Percentiles rank a stretch among this genome's conserved stretches.
phyloP scores from a whole-genome alignment of 2,888 invertebrate species.

The Cheilosia soror region DNA sequence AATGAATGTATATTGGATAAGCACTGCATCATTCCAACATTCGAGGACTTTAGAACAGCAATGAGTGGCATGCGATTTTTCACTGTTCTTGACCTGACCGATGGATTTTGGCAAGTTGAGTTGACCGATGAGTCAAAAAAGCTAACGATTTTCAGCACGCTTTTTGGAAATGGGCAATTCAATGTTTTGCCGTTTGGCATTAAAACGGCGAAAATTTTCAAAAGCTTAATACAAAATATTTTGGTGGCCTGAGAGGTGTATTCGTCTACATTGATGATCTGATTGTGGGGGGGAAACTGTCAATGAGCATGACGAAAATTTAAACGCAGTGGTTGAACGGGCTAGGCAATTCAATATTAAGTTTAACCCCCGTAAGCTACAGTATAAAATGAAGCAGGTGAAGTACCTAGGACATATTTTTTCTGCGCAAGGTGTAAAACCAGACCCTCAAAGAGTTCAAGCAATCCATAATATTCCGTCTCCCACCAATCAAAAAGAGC shows the following conservation, averaged over 20 bases:
- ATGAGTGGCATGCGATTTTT: neutral
- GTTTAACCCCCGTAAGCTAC: neutral
- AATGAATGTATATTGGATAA: neutral
- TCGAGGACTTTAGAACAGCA: neutral
- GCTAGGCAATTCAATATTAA: neutral
- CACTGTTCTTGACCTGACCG: too few relatives aligned
- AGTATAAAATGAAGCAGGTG: neutral
- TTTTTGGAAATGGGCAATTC: too few relatives aligned
- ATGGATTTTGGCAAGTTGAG: too few relatives aligned
- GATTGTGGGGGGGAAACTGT: neutral
- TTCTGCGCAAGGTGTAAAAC: neutral
- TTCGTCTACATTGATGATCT: neutral
- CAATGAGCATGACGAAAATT: neutral
- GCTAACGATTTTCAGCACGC: too few relatives aligned
- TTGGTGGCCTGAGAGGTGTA: neutral
- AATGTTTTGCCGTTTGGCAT: neutral
- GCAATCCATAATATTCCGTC: neutral
- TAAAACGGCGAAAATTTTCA: neutral
- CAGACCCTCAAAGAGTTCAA: constrained; percentile 1
- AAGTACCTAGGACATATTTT: neutral
- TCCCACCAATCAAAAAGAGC: neutral
- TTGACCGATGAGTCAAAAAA: too few relatives aligned
- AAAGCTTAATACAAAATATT: neutral
- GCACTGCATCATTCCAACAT: neutral
- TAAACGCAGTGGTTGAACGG: too few relatives aligned